Percentiles rank a stretch among this genome's conserved stretches.
phyloP scores from a whole-genome alignment of 2,113 vertebrate species.

The Myrmophylax atrothorax region DNA sequence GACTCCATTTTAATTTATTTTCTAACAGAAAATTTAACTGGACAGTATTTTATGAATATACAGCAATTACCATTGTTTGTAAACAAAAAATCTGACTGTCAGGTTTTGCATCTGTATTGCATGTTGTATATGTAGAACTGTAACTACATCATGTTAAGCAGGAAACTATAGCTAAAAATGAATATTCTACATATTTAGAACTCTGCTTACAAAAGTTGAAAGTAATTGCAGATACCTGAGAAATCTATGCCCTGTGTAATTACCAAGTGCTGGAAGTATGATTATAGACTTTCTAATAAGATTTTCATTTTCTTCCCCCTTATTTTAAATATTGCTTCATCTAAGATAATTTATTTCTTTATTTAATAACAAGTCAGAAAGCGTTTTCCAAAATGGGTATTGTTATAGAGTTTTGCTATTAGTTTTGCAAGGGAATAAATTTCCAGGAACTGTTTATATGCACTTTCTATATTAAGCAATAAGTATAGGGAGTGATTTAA shows the following conservation, averaged over 20 bases:
- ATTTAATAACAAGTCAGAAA: background rate
- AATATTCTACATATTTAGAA: background rate
- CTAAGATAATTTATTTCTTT: background rate
- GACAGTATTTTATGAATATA: background rate
- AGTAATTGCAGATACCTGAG: background rate
- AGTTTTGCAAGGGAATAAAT: background rate
- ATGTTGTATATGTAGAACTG: background rate
- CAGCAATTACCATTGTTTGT: background rate
- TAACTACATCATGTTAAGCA: background rate
- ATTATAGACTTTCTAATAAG: background rate
- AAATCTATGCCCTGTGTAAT: background rate
- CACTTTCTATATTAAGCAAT: background rate
- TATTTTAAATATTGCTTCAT: background rate
- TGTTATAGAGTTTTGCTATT: background rate
- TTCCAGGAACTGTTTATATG: background rate
- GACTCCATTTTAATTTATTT: background rate
- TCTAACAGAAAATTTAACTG: background rate
- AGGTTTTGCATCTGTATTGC: background rate
- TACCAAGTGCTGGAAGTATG: background rate
- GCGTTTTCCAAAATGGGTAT: background rate
- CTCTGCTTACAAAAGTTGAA: background rate
- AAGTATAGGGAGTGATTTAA: background rate
- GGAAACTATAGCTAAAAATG: background rate
- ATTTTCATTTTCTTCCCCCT: background rate
- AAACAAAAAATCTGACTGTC: background rate